Base-by-base conservation (phyloP, 2,797 vertebrate genomes). In the Myripristis jacobus region DNA sequence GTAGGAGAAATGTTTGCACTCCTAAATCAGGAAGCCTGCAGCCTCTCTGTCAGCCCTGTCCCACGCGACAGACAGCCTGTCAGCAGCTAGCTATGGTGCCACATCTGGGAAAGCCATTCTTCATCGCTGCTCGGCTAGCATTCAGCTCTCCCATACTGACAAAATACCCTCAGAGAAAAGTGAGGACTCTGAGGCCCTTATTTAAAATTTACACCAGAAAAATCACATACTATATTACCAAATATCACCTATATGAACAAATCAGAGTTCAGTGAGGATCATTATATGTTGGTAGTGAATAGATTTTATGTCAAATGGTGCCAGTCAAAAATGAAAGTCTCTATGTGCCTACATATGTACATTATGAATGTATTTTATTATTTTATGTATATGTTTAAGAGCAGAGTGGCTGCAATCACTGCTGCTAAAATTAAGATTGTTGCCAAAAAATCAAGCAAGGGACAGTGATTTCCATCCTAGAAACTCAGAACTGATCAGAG, bases 41-140 rank as follows among this genome's bases (percentile, higher is more conserved):
- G 79, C 70, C 57, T 77, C 68, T 82, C 67, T 72, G 55, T 83
- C 79, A 81, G 76, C 64, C 70, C 51, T 58, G 73, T 82, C 80
- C 80, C 81, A 80, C 62, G 27, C 44, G 59, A 86, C 74, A 87
- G 81, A 86, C 80, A 6, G 80, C 56, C 79, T 88, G 86, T 88
- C 87, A 91, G 75, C 84, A 82, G 70, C 85, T 31, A 62, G 70
- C 75, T 87, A 62, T 68, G 70, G 73, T 80, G 76, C 73, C 79
- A 86, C 85, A 85, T 87, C 88, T 88, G 85, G 76, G 56, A 85
- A 87, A 90, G 80, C 77, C 75, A 80, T 86, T 78, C 61, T 52
- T 53, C 2, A 4, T 73, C 76, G 76, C 60, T 46, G 50, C 70
- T 74, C n/a, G 54, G 41, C 59, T 12, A 22, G 73, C 61, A 66